A percentile compares a stretch with the other conserved stretches of the same genome.
Evolutionary conservation across 2,113 vertebrate genomes (phyloP).

Genomic region (Chaenogobius annularis): DNA sequence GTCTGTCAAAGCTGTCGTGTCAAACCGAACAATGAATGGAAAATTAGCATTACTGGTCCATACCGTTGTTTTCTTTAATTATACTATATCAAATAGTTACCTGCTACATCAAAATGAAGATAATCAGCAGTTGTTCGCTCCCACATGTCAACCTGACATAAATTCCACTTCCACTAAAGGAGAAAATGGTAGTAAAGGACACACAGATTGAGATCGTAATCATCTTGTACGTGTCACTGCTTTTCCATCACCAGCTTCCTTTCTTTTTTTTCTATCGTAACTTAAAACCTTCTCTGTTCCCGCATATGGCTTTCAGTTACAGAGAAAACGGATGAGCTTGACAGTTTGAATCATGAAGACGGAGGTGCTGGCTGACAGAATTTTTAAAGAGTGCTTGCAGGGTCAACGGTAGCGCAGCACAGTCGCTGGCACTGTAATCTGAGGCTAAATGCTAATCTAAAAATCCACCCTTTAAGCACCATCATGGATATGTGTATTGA

Average conservation of each 20-base stretch:
- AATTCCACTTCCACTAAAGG: constrained; percentile 19
- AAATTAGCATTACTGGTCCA: background rate
- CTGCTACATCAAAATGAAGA: background rate
- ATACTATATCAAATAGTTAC: background rate
- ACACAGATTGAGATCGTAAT: constrained; percentile 22
- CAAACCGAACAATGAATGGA: background rate
- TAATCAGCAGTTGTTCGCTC: constrained; percentile 26
- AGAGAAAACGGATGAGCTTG: constrained; percentile 30
- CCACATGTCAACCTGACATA: constrained; percentile 27
- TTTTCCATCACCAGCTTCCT: constrained; percentile 4
- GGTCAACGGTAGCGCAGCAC: background rate
- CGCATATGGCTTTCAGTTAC: constrained; percentile 12
- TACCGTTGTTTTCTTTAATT: background rate
- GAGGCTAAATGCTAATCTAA: constrained; percentile 26
- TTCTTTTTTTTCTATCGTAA: background rate
- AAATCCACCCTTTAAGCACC: constrained; percentile 25
- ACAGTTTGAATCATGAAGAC: constrained; percentile 25
- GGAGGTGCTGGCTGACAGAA: constrained; percentile 19
- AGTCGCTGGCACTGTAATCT: constrained; percentile 18
- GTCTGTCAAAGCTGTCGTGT: too few species aligned
- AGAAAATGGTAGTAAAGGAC: constrained; percentile 28
- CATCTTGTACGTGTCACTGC: constrained; percentile 21
- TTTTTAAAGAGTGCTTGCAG: constrained; percentile 18
- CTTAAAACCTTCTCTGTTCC: constrained; percentile 6
- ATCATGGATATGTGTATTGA: constrained; percentile 24